Conservation (phyloP, 2,113 vertebrate species). For the Lepus timidus region DNA sequence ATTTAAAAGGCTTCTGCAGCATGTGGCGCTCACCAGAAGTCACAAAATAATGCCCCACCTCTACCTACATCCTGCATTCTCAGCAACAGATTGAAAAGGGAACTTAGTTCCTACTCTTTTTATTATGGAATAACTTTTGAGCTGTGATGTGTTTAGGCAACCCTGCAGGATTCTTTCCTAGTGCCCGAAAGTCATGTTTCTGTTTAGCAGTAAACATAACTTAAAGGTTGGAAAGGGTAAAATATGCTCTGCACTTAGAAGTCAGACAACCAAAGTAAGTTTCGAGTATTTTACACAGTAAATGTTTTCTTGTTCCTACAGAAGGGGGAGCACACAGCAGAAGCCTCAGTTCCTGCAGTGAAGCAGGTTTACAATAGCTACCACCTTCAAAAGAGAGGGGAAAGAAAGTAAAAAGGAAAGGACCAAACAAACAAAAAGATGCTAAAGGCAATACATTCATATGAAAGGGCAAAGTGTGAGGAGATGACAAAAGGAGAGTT, state of each 20-base stretch:
- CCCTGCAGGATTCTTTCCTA: neutral
- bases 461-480: constrained; percentile 34
- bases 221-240: constrained; percentile 3
- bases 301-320: constrained; percentile 27
- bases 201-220: constrained; percentile 1
- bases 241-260: constrained; percentile 53
- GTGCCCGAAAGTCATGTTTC: neutral
- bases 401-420: neutral
- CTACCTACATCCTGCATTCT: neutral
- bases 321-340: constrained; percentile 10
- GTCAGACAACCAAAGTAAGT: neutral
- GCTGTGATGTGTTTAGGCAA: neutral
- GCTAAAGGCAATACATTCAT: neutral
- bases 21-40: neutral
- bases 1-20: neutral
- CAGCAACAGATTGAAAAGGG: constrained; percentile 6
- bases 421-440: neutral
- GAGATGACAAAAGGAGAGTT: neutral
- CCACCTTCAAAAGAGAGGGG: constrained; percentile 17
- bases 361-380: constrained; percentile 56
- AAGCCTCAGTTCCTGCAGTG: neutral
- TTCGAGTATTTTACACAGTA: constrained; percentile 34
- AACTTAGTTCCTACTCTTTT: constrained; percentile 1
- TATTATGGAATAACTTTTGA: neutral
- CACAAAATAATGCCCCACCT: neutral